Base-by-base conservation (phyloP, 2,888 invertebrate species). In the Ferdinandea cuprea region DNA sequence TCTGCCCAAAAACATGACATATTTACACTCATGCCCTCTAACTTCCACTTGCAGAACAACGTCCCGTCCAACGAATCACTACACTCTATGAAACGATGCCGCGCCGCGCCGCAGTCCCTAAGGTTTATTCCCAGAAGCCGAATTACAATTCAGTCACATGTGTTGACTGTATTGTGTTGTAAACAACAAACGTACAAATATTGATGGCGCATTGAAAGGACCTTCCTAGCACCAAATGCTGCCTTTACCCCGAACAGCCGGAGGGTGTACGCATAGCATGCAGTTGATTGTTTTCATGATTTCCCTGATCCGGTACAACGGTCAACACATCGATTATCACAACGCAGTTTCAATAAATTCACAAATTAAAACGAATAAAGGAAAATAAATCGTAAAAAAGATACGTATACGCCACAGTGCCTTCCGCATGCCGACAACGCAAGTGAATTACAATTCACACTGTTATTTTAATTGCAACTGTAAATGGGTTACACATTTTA, bases 401-500 rank as follows among this genome's bases (percentile, higher is more conserved):
- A 59, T 66, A 66, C 48, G 21, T 15, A 59, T 17, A 54, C 44
- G 44, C 52, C 13, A 15, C 17, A n/a, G 13, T 21, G 2, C 40
- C 25, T 25, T 9, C 17, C 17, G 8, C 7, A 1, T 4, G 44
- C 7, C 3, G 32, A 17, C 42, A 17, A 5, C 25, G 25, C 15
- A 4, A 68, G 73, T 73, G 63, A 83, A 73, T 72, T 83, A 83
- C 83, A 73, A 48, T 73, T 68, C 72, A 50, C 68, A 72, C 68
- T 72, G 61, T 73, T 83, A 63, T 78, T 83, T 83, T 83, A 78
- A 83, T 83, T 83, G 78, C 83, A 83, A 58, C 58, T 78, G 56
- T 78, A 73, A 83, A 72, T 73, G 83, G 83, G 83, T 66, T 78
- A 73, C 83, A 83, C 72, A 83, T 68, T 83, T 83, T 72, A 83